Conservation (phyloP, 2,113 vertebrate genomes). For the Rafetus swinhoei region DNA sequence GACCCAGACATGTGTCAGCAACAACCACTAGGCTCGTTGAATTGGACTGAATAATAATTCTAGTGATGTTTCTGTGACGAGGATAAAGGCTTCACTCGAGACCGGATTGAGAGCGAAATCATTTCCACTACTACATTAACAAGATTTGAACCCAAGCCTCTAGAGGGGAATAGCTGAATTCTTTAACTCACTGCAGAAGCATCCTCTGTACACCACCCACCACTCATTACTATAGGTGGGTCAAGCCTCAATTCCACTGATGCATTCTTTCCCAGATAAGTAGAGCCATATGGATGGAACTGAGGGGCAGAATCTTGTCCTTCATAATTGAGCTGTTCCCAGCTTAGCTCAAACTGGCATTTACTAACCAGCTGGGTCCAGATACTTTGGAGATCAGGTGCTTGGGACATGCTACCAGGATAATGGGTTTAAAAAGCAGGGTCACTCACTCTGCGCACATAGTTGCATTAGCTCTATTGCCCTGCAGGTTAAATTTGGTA, state of each 20-base stretch:
- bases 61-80: neutral
- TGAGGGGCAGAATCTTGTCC: neutral
- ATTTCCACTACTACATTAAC: neutral
- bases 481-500: neutral
- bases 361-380: neutral
- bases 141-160: neutral
- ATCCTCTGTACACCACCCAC: neutral
- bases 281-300: neutral
- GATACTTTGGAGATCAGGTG: neutral
- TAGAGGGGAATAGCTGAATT: neutral
- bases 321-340: neutral
- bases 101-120: neutral
- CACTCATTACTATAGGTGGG: neutral
- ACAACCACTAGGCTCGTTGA: neutral
- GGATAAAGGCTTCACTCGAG: neutral
- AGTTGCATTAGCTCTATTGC: neutral
- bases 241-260: neutral
- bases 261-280: neutral
- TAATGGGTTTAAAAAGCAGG: neutral
- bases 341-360: neutral
- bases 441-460: neutral
- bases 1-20: neutral
- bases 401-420: neutral
- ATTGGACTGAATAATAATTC: neutral
- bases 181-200: neutral